Conservation (phyloP, 2,888 invertebrate genomes). For the Heliconius sara region DNA sequence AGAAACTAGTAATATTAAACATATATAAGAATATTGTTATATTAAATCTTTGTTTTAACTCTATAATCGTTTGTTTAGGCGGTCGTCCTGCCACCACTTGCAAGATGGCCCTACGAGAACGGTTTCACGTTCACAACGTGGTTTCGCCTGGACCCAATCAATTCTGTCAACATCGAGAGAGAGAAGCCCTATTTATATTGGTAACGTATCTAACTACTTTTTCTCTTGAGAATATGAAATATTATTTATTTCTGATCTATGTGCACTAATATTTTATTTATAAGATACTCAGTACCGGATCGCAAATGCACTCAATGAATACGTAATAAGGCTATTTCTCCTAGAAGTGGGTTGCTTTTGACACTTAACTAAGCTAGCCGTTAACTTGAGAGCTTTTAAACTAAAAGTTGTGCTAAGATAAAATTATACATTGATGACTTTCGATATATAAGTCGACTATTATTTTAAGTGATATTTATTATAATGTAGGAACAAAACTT, state of each 20-base stretch:
- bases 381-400: constrained; percentile 45
- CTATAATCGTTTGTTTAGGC: constrained; percentile 86
- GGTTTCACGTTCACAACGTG: constrained; percentile 99
- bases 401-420: constrained; percentile 37
- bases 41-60: neutral
- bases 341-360: constrained; percentile 1
- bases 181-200: constrained; percentile 99
- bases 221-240: neutral
- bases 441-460: neutral
- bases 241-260: neutral
- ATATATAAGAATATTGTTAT: neutral
- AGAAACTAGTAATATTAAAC: neutral
- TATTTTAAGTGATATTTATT: neutral
- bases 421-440: constrained; percentile 6
- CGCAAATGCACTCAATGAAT: constrained; percentile 7
- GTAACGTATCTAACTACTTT: constrained; percentile 81
- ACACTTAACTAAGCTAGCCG: constrained; percentile 44
- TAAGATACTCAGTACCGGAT: constrained; percentile 7
- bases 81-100: constrained; percentile 97
- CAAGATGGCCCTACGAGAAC: constrained; percentile 99
- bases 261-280: constrained; percentile 5
- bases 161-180: constrained; percentile 98
- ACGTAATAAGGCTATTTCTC: constrained; percentile 9
- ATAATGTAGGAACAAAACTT: neutral
- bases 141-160: constrained; percentile 99